Evolutionary conservation across 2,797 vertebrate species (phyloP).

Genomic region (Coreius guichenoti): DNA sequence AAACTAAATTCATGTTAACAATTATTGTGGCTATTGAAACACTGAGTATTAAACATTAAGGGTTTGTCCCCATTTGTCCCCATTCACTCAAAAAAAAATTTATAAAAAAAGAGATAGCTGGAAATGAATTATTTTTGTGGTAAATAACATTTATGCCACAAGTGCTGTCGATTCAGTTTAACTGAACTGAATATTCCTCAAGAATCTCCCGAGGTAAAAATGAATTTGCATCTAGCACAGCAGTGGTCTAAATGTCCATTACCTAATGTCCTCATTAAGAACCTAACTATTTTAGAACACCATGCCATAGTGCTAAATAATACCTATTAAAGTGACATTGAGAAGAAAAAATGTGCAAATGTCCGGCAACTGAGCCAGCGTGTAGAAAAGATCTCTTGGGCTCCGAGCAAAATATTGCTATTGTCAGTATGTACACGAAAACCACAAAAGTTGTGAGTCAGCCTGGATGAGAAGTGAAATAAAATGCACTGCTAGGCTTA

Average conservation of each 20-base stretch:
- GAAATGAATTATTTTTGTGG: neutral
- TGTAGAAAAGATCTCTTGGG: neutral
- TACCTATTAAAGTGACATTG: neutral
- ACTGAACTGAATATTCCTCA: neutral
- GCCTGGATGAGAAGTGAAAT: neutral
- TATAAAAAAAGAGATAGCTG: too few relatives aligned
- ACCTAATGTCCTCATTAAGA: neutral
- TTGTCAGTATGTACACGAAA: neutral
- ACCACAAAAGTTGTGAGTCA: neutral
- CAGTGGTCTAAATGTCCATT: conserved; percentile 1
- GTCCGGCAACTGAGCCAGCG: neutral
- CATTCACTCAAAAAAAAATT: too few relatives aligned
- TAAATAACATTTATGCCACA: neutral
- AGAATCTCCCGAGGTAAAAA: conserved; percentile 23
- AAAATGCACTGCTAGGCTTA: neutral
- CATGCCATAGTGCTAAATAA: neutral
- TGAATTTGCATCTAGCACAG: neutral
- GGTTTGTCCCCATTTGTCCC: neutral
- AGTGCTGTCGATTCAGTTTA: neutral
- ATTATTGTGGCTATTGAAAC: neutral
- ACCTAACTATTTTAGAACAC: neutral
- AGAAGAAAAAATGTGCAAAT: neutral
- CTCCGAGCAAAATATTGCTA: neutral
- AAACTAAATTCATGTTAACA: too few relatives aligned
- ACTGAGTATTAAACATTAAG: neutral